Evolutionary conservation across 35 echinoderm and acorn worm genomes (phyloP), one percentile per base, ranked within the genome.

Genomic region (Eucidaris tribuloides): DNA sequence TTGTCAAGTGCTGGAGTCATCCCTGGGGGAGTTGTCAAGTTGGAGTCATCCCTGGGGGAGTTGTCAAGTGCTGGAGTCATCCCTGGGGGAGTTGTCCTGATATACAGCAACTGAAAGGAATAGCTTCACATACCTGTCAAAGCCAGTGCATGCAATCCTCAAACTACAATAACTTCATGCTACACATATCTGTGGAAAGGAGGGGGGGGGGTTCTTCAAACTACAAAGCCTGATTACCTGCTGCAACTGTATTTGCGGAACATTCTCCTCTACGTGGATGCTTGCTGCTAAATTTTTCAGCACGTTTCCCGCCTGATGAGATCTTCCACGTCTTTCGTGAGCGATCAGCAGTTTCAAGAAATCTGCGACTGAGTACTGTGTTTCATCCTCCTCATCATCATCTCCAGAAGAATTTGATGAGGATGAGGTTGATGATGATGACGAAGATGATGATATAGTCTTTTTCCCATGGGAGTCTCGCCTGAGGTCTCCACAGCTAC

Each of bases 331-430:
- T 22, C 28, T 74, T 40, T 74, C 68, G 18, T 74, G 68, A 24
- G 44, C 37, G 3, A 74, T 74, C 68, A 74, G 35, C 28, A 74
- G 68, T 22, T 74, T 74, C 1, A 74, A 24, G 35, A 74, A 44
- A 74, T 74, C n/a, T 6, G 68, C 34, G n/a, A 44, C 11, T 9
- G 29, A 5, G 20, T 74, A 74, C 7, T 40, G 35, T 20, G 35
- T 74, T 40, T 22, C 15, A 64, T 64, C 61, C 41, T 74, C 15
- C 38, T 74, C 68, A 41, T 74, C 68, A 74, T 74, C 68, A 17
- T 74, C 68, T 3, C 68, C 44, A 11, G 30, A 20, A 19, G n/a
- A 4, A 11, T 28, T 34, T 42, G 24, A 33, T 42, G 35, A 42
- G 20, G 68, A 74, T 17, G 38, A 72, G n/a, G n/a, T n/a, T n/a